These are phyloP conservation scores for Odobenus rosmarus DNA, from an alignment of 2,113 vertebrate genomes.

Conservation along the genomic window DNA sequence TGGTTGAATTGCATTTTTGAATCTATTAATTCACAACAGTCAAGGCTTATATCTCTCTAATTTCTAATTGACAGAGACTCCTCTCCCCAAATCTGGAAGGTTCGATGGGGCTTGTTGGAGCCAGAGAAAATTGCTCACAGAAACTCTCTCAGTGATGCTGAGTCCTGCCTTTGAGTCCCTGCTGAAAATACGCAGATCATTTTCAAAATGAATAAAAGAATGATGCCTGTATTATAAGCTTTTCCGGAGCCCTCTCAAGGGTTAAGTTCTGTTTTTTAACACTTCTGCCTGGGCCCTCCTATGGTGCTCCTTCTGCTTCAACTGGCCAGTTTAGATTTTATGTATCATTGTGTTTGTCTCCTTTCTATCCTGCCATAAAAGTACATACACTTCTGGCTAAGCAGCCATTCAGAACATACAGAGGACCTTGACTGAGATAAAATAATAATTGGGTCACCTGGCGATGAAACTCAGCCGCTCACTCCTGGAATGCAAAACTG, in stretches of 20 bases:
- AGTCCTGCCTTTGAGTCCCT: not conserved
- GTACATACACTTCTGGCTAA: not conserved
- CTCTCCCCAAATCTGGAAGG: not conserved
- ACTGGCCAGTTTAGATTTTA: not conserved
- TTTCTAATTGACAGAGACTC: not conserved
- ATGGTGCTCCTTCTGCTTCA: not conserved
- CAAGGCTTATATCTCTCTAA: not conserved
- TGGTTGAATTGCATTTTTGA: not conserved
- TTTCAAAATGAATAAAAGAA: not conserved
- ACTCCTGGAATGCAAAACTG: not conserved
- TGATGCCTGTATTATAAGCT: not conserved
- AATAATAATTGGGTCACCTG: not conserved
- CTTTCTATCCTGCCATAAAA: not conserved
- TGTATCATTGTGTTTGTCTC: not conserved
- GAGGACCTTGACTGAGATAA: not conserved
- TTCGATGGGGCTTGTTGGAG: not conserved
- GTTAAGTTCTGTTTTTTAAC: not conserved
- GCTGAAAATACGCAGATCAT: not conserved
- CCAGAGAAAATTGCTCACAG: not conserved
- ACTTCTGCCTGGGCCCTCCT: not conserved
- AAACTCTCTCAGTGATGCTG: not conserved
- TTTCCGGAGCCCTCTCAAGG: not conserved
- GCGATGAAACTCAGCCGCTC: not conserved
- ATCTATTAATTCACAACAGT: not conserved
- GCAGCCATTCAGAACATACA: not conserved